Evolutionary conservation across 2,113 vertebrate species (phyloP), one percentile per base, ranked within the genome.

Genomic region (Alligator sinensis): DNA sequence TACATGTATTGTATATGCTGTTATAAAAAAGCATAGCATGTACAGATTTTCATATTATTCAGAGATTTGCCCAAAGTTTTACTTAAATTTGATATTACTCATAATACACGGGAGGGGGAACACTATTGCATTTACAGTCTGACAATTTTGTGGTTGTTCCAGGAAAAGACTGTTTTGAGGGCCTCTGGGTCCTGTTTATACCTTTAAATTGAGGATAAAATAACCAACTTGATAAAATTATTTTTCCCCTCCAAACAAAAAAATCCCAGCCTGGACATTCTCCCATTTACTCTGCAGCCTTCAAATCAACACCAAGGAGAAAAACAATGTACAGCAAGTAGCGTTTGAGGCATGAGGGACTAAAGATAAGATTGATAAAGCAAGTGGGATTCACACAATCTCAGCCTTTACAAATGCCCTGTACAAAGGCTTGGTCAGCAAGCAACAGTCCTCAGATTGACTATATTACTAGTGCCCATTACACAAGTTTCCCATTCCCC

Each of bases 331-430:
- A 82, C 27, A 95, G 3, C 30, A 77, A 82, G 78, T 91, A 70
- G 88, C 74, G 87, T 79, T 86, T 92, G 86, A 96, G 96, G 94
- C 94, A 94, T 89, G 87, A 88, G 82, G 80, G 92, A 86, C 62
- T 0, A 17, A 83, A 87, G 28, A 90, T 89, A 58, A 0, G 87
- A 79, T 16, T 68, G 80, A 93, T 59, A 82, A 86, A 95, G 88
- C 86, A 79, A 77, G 81, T 17, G 80, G 16, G 58, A 38, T 86
- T 87, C 84, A 78, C 27, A 15, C 82, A 89, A 88, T 93, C 63
- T 1, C 1, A 84, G 77, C 76, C 80, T 86, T 92, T 57, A 62
- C 55, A 19, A 7, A 60, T 4, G n/a, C 63, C 84, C 86, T 30
- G 4, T 57, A 92, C 30, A 57, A 59, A 93, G 54, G 86, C 95